Percentiles rank a stretch among this genome's conserved stretches.
These are phyloP conservation scores for Brachyhypopomus gauderio DNA, from an alignment of 2,113 vertebrate species.

Conservation along the genomic window DNA sequence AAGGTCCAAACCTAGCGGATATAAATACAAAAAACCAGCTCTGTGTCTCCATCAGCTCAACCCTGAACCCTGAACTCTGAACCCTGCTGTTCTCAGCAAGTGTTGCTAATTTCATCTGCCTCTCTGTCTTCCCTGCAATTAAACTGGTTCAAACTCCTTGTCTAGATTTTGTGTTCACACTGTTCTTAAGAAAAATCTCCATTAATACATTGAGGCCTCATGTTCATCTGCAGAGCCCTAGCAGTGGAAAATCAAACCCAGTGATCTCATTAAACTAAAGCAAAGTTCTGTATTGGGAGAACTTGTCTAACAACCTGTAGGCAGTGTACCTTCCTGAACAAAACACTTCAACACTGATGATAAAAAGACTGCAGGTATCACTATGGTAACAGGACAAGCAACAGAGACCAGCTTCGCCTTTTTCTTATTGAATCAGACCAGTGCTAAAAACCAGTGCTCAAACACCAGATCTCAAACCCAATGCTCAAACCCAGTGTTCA, in stretches of 20 bases:
- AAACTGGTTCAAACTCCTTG: slow-evolving; percentile 20
- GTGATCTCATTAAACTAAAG: slow-evolving; percentile 58
- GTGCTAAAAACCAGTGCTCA: too few relatives aligned
- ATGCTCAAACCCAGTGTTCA: too few relatives aligned
- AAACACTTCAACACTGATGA: slow-evolving; percentile 14
- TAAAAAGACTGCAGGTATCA: slow-evolving; percentile 26
- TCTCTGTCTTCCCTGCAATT: slow-evolving; percentile 34
- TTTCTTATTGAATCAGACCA: slow-evolving; percentile 47
- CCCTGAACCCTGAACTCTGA: too few relatives aligned
- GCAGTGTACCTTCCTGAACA: slow-evolving; percentile 4
- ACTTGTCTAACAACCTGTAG: slow-evolving; percentile 48
- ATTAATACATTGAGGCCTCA: slow-evolving; percentile 46
- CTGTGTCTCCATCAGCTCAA: neutral
- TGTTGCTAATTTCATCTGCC: slow-evolving; percentile 32
- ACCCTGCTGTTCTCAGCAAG: too few relatives aligned
- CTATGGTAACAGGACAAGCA: slow-evolving; percentile 25
- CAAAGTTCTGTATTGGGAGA: slow-evolving; percentile 51
- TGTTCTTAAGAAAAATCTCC: slow-evolving; percentile 41
- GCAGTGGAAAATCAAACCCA: slow-evolving; percentile 45
- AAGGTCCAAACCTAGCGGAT: too few relatives aligned
- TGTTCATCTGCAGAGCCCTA: slow-evolving; percentile 27
- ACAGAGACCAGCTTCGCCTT: slow-evolving; percentile 32
- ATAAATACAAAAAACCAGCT: too few relatives aligned
- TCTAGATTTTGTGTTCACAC: slow-evolving; percentile 39
- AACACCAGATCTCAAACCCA: too few relatives aligned